Evolutionary conservation across 2,113 vertebrate genomes (phyloP), one percentile per base, ranked within the genome.

Genomic region (Meleagris gallopavo): DNA sequence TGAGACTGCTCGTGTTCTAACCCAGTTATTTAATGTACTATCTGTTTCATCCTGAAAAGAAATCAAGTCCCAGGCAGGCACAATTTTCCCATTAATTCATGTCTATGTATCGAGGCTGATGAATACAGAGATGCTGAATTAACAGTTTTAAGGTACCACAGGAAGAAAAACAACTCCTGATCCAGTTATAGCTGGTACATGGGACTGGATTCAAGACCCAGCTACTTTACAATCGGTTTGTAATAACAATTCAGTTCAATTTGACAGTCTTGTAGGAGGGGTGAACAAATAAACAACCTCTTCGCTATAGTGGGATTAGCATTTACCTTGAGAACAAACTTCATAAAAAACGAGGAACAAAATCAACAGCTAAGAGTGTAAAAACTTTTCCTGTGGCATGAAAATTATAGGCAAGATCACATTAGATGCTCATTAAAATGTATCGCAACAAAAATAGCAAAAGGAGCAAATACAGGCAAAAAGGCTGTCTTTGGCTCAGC

Each of bases 241-340:
- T 74, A 86, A 83, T 62, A 93, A 83, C 77, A 81, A 55, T 91
- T 90, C 93, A 95, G 96, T 92, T 93, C 64, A 94, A 93, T 89
- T 83, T 61, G 77, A 71, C 41, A 75, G 72, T 48, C 72, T 89
- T 91, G 67, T 46, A 93, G 85, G 72, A 83, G 36, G 45, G 64
- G 74, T 72, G 86, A 88, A 88, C 65, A 90, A 92, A 90, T 60
- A 92, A 95, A 83, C 76, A 94, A 88, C 66, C n/a, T 70, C 22
- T 88, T 81, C 30, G 46, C 64, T 85, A 89, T 55, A 30, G 69
- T 25, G 71, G 22, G 43, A 78, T 88, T 88, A 90, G 46, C 52
- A 90, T 95, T 93, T 88, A 52, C 87, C 76, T 86, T 52, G 32
- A 86, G 86, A 96, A 32, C 20, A n/a, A 64, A 78, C 43, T 72